Evolutionary conservation across 2,888 invertebrate species (phyloP).

Genomic region (Oconnorella tubifera): DNA sequence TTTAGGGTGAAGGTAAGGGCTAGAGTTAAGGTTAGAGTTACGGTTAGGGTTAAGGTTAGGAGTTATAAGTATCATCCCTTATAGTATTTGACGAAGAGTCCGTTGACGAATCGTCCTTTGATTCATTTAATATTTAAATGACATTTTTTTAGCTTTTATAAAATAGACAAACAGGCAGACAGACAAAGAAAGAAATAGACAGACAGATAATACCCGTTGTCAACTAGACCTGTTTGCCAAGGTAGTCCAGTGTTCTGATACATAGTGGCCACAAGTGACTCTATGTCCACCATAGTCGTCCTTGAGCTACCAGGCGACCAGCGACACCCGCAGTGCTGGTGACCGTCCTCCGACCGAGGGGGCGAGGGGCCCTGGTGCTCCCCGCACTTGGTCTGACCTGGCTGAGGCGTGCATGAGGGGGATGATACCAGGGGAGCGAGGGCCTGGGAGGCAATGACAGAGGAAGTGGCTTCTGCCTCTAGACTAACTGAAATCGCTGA

Average conservation of each 20-base stretch:
- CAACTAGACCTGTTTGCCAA: constrained; percentile 20
- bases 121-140: too few relatives aligned
- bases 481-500: constrained; percentile 23
- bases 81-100: too few relatives aligned
- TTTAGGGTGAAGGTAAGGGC: too few relatives aligned
- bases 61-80: too few relatives aligned
- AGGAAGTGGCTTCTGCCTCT: constrained; percentile 23
- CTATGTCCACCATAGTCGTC: constrained; percentile 18
- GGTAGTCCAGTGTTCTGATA: constrained; percentile 19
- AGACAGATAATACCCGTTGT: too few relatives aligned
- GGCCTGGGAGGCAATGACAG: constrained; percentile 24
- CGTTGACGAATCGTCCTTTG: too few relatives aligned
- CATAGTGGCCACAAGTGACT: constrained; percentile 22
- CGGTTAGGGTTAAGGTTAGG: too few relatives aligned
- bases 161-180: neutral
- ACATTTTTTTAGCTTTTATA: too few relatives aligned
- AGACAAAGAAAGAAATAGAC: neutral
- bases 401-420: too few relatives aligned
- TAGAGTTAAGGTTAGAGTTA: too few relatives aligned
- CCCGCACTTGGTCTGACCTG: neutral
- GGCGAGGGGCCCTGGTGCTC: neutral
- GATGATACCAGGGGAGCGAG: constrained; percentile 7
- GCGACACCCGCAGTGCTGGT: constrained; percentile 23
- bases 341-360: constrained; percentile 12
- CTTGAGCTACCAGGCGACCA: constrained; percentile 19